Percentiles rank a stretch among this genome's conserved stretches.
Evolutionary conservation across 2,888 invertebrate species (phyloP).

Genomic region (Dryomyza anilis): DNA sequence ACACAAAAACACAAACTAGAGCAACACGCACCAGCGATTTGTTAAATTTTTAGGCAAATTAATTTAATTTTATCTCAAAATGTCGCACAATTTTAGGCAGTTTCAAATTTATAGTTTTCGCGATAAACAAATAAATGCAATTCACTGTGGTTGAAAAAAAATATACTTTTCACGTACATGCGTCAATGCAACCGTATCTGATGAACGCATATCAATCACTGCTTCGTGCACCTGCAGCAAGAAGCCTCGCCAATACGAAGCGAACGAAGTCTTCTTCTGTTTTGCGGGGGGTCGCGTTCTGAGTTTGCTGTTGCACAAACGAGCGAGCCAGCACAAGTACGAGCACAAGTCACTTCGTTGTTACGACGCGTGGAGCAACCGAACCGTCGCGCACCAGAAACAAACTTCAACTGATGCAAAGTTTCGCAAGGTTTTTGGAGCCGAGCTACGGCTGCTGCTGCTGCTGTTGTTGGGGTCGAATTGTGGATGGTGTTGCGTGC

Average conservation of each 20-base stretch:
- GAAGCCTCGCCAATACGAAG: too few relatives aligned
- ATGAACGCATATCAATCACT: constrained; percentile 42
- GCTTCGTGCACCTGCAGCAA: constrained; percentile 19
- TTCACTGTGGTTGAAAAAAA: background rate
- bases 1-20: background rate
- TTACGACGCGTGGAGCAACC: constrained; percentile 7
- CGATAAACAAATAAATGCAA: too few relatives aligned
- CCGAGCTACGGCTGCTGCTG: background rate
- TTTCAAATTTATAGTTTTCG: too few relatives aligned
- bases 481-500: constrained; percentile 17
- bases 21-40: background rate
- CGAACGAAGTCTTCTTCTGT: too few relatives aligned
- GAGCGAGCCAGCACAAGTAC: background rate
- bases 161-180: constrained; percentile 28
- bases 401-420: constrained; percentile 29
- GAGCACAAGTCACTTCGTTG: constrained; percentile 16
- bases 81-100: too few relatives aligned
- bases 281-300: background rate
- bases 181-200: constrained; percentile 41
- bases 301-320: background rate
- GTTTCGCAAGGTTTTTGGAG: background rate
- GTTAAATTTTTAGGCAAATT: constrained; percentile 17
- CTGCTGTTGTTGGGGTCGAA: constrained; percentile 1
- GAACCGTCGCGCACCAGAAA: constrained; percentile 27
- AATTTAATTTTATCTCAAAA: background rate